Evolutionary conservation across 2,113 vertebrate species (phyloP), one percentile per base, ranked within the genome.

Genomic region (Gadus chalcogrammus): DNA sequence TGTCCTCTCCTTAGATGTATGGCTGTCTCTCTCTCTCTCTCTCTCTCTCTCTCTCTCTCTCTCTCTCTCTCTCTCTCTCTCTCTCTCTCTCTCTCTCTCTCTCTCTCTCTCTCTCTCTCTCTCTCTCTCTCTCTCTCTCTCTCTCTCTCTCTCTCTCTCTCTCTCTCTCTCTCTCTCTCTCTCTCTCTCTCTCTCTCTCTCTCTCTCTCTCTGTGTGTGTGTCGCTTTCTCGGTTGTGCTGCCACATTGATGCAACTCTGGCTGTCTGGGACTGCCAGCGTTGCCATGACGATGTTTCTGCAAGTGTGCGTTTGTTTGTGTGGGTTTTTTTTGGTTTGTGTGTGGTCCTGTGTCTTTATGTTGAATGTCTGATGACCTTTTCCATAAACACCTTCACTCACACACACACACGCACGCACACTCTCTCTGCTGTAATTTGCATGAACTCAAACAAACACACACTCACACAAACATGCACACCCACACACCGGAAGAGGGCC

Each of bases 231-330:
- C 70, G 61, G 71, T 80, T 67, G 55, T 67, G 67, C 82, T 83
- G 76, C 80, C 79, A 82, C 68, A 71, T 71, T 16, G 79, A 83
- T 81, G 80, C 73, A 70, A 80, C 79, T 79, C 62, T 0, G 71
- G 69, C 74, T 72, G 82, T 72, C 67, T 69, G 31, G 67, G 56
- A 68, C 75, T 67, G 68, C 74, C 79, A 16, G 67, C 4, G 83
- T 89, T 87, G 77, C 83, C 80, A 87, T 85, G 80, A 80, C 61
- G 35, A 85, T 74, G 64, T 74, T 62, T 65, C 48, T 71, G 28
- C 60, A 42, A 70, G 55, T 53, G 66, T 27, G 31, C 18, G 9
- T 52, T n/a, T 24, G 20, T 67, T 13, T 61, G 60, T 61, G 60
- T 24, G 31, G 4, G 15, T 17, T 4, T 64, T 9, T 65, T 42